Conservation (phyloP, 2,888 invertebrate genomes). For the Bombyx huttoni region DNA sequence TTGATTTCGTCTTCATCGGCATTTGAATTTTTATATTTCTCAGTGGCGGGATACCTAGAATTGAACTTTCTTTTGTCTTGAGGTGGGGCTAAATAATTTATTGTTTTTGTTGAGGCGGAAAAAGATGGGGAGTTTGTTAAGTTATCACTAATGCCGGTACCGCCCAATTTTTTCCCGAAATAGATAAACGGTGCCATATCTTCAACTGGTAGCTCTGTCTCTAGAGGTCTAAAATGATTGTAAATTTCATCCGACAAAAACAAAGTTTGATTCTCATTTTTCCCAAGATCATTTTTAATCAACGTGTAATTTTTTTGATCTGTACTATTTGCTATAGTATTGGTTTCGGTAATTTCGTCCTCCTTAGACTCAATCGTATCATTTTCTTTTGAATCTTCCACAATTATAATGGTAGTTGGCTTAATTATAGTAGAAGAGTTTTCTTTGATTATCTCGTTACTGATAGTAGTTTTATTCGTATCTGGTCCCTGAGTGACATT, state of each 20-base stretch:
- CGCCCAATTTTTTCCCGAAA: conserved; percentile 77
- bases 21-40: conserved; percentile 60
- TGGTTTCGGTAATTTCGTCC: conserved; percentile 34
- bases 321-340: conserved; percentile 45
- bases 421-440: conserved; percentile 22
- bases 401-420: conserved; percentile 15
- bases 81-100: conserved; percentile 54
- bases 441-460: conserved; percentile 23
- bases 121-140: conserved; percentile 56
- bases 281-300: conserved; percentile 43
- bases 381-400: conserved; percentile 19
- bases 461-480: conserved; percentile 29
- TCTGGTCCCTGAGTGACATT: conserved; percentile 42
- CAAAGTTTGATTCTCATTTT: conserved; percentile 65
- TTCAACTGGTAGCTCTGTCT: conserved; percentile 74
- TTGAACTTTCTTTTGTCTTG: conserved; percentile 55
- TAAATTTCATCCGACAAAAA: conserved; percentile 75
- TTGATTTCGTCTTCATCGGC: conserved; percentile 70
- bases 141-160: conserved; percentile 48
- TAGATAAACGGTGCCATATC: conserved; percentile 79
- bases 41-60: conserved; percentile 59
- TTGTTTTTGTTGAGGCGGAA: conserved; percentile 63
- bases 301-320: conserved; percentile 35
- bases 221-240: conserved; percentile 76
- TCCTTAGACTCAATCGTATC: conserved; percentile 23